Percentiles rank a stretch among this genome's conserved stretches.
These are phyloP conservation scores for Colletes gigas DNA, from an alignment of 1,140 invertebrate genomes.

Conservation along the genomic window DNA sequence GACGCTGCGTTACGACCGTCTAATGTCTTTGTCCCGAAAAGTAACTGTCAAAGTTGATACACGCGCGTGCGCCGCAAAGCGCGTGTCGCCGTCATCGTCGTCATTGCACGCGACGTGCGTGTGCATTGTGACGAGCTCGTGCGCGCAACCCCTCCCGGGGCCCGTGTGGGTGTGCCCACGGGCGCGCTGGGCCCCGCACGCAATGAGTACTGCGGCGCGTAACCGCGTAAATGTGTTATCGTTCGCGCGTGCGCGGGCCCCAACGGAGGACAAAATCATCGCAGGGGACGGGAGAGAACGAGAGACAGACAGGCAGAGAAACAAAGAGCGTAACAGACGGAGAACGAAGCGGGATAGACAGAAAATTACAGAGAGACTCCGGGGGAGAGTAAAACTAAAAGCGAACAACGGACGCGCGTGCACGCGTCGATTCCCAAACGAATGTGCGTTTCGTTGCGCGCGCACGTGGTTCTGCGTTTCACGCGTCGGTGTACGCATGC, in stretches of 20 bases:
- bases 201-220: neutral
- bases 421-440: neutral
- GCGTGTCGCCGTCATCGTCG: slow-evolving; percentile 21
- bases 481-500: neutral
- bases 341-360: neutral
- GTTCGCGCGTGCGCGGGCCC: neutral
- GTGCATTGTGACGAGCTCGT: slow-evolving; percentile 23
- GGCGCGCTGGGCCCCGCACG: slow-evolving; percentile 6
- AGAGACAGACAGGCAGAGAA: neutral
- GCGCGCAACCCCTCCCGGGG: slow-evolving; percentile 33
- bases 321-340: too few species aligned
- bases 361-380: slow-evolving; percentile 14
- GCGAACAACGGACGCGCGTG: neutral
- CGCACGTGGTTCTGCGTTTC: neutral
- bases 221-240: too few species aligned
- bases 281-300: neutral
- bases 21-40: slow-evolving; percentile 53
- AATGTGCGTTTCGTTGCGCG: neutral
- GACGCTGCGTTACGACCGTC: neutral
- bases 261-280: neutral
- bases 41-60: slow-evolving; percentile 38
- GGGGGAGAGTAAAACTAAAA: slow-evolving; percentile 9
- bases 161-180: slow-evolving; percentile 13
- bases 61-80: slow-evolving; percentile 15
- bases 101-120: slow-evolving; percentile 36